Evolutionary conservation across 2,888 invertebrate species (phyloP).

Genomic region (Villa cingulata): DNA sequence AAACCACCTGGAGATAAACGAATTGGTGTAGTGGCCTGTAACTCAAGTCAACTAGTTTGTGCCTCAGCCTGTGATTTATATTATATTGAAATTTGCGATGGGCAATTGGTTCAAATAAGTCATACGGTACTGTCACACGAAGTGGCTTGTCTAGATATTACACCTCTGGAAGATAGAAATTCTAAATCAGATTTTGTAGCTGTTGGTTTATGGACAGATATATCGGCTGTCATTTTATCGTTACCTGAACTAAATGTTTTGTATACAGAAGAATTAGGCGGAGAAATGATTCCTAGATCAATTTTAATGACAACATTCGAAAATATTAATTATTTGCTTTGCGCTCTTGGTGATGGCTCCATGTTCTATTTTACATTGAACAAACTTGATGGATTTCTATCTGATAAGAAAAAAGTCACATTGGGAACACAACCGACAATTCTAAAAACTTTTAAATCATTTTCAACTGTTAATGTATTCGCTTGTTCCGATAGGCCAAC

Average conservation of each 20-base stretch:
- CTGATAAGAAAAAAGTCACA: constrained; percentile 89
- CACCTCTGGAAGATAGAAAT: constrained; percentile 53
- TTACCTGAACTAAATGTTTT: constrained; percentile 69
- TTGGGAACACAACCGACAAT: constrained; percentile 96
- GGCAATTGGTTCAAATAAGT: constrained; percentile 48
- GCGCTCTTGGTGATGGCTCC: constrained; percentile 94
- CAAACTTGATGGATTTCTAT: constrained; percentile 54
- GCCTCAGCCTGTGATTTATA: constrained; percentile 81
- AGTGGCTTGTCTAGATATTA: constrained; percentile 91
- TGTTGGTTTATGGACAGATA: constrained; percentile 95
- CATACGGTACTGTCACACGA: constrained; percentile 76
- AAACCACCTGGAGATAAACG: constrained; percentile 54
- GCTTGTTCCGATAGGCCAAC: constrained; percentile 98
- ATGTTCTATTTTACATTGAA: constrained; percentile 91
- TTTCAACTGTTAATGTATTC: constrained; percentile 91
- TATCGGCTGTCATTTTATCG: constrained; percentile 74
- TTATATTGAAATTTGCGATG: constrained; percentile 59
- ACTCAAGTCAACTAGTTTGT: constrained; percentile 60
- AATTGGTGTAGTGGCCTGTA: constrained; percentile 81
- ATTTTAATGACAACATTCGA: constrained; percentile 91
- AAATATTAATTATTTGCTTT: constrained; percentile 73
- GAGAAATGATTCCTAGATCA: constrained; percentile 94
- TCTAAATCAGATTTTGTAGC: constrained; percentile 62
- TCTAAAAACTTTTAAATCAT: constrained; percentile 73
- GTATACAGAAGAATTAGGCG: constrained; percentile 76